Base-by-base conservation (phyloP, 2,797 vertebrate genomes). In the Hippocampus kuda region DNA sequence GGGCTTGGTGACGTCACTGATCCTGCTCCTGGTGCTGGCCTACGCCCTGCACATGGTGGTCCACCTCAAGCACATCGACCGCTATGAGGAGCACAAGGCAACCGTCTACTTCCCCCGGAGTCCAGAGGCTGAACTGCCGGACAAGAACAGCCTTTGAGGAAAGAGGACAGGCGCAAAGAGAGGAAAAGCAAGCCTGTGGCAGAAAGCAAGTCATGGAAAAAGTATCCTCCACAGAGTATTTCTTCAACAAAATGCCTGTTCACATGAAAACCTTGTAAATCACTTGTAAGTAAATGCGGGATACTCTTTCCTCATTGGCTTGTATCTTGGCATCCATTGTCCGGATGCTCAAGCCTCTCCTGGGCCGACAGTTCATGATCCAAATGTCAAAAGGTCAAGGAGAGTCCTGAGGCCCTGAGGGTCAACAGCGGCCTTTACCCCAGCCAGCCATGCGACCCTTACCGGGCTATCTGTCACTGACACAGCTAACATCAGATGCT, bases 11-110 rank as follows among this genome's bases (percentile, higher is more conserved):
- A 94, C 91, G 68, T 96, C 94, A 0, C 83, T 98, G 79, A 89
- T 98, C 59, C 88, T 98, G 79, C 90, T 98, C 64, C 87, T 97
- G 22, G 95, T 95, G 44, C 81, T 98, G 79, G 95, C 95, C 79
- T 97, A 94, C 0, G 90, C 94, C 65, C 91, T 97, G 70, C 94
- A 98, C 80, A 95, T 95, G 94, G 90, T 98, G 84, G 88, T 95
- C 68, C 93, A 96, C 87, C 88, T 96, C 79, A 94, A 94, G 76
- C 92, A 93, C 68, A 94, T 97, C 6, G 96, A 97, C 81, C 90
- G 90, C 69, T 94, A 94, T 38, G 94, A 94, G 11, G 93, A 95
- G 69, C 91, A 92, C 88, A 94, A 96, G 83, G 82, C 91, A 71
- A 93, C 94, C 11, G 87, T 90, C 73, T 95, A 92, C 79, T 94